These are phyloP conservation scores for Calliopsis andreniformis DNA, from an alignment of 1,140 invertebrate species.

Conservation along the genomic window DNA sequence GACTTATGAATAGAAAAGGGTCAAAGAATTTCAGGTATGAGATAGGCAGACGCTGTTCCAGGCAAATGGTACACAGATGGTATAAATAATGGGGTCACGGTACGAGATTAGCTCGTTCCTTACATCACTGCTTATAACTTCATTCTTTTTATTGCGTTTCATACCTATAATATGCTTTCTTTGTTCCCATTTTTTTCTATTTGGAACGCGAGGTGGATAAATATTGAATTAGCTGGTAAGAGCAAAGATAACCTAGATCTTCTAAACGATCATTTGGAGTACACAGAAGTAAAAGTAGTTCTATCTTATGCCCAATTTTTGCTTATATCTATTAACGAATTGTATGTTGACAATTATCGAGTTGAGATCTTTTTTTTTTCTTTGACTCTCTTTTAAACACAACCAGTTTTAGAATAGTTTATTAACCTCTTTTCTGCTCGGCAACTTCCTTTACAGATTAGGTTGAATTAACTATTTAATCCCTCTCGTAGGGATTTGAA, in stretches of 20 bases:
- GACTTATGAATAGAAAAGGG: slow-evolving; percentile 6
- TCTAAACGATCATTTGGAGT: not conserved
- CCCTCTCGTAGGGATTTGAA: too few relatives aligned
- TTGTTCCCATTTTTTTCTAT: slow-evolving; percentile 16
- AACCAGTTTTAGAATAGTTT: too few relatives aligned
- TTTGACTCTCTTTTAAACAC: not conserved
- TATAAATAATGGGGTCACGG: slow-evolving; percentile 40
- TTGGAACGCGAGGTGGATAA: not conserved
- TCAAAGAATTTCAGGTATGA: slow-evolving; percentile 10
- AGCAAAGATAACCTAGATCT: not conserved
- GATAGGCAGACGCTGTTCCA: slow-evolving; percentile 5
- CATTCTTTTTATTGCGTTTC: slow-evolving; percentile 25
- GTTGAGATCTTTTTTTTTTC: not conserved
- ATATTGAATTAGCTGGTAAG: not conserved
- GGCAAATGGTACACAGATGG: slow-evolving; percentile 15
- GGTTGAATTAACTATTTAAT: too few relatives aligned
- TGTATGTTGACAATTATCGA: not conserved
- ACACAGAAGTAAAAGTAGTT: not conserved
- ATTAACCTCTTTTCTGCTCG: too few relatives aligned
- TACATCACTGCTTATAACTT: slow-evolving; percentile 40
- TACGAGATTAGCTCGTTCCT: slow-evolving; percentile 51
- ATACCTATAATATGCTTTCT: not conserved
- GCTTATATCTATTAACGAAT: not conserved
- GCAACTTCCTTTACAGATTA: too few relatives aligned
- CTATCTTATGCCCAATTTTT: not conserved